Evolutionary conservation across 2,888 invertebrate genomes (phyloP).

Genomic region (Hirtodrosophila duncani): DNA sequence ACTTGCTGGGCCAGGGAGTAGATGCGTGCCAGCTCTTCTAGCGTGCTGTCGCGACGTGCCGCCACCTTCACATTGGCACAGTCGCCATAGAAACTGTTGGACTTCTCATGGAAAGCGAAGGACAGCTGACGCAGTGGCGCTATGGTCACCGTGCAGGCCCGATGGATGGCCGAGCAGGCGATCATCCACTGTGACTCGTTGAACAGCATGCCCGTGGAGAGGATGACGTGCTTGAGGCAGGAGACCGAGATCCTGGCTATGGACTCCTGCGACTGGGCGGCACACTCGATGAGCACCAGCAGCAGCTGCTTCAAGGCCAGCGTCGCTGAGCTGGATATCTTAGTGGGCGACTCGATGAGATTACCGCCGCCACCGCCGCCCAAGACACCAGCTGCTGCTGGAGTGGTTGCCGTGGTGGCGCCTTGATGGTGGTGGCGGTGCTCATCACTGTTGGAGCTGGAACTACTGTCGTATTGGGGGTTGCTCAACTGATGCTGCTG

Average conservation of each 20-base stretch:
- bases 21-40: constrained; percentile 89
- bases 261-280: constrained; percentile 92
- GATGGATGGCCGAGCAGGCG: constrained; percentile 87
- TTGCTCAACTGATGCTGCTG: constrained; percentile 20
- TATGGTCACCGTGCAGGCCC: constrained; percentile 91
- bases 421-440: not conserved
- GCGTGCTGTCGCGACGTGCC: constrained; percentile 90
- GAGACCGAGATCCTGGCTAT: constrained; percentile 95
- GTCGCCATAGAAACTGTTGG: constrained; percentile 96
- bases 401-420: constrained; percentile 1
- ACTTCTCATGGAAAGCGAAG: constrained; percentile 92
- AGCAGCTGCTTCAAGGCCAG: constrained; percentile 91
- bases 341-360: constrained; percentile 78
- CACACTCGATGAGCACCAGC: constrained; percentile 92
- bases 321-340: constrained; percentile 83
- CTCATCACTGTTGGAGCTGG: constrained; percentile 35
- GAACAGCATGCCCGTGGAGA: constrained; percentile 89
- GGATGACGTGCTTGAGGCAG: constrained; percentile 90
- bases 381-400: not conserved
- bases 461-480: constrained; percentile 50
- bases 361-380: constrained; percentile 25
- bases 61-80: constrained; percentile 95
- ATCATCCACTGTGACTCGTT: constrained; percentile 93
- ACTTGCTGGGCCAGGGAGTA: constrained; percentile 95
- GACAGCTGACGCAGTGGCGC: constrained; percentile 92